A percentile compares a stretch with the other conserved stretches of the same genome.
phyloP scores from a whole-genome alignment of 2,113 vertebrate genomes.

The Oreochromis aureus region DNA sequence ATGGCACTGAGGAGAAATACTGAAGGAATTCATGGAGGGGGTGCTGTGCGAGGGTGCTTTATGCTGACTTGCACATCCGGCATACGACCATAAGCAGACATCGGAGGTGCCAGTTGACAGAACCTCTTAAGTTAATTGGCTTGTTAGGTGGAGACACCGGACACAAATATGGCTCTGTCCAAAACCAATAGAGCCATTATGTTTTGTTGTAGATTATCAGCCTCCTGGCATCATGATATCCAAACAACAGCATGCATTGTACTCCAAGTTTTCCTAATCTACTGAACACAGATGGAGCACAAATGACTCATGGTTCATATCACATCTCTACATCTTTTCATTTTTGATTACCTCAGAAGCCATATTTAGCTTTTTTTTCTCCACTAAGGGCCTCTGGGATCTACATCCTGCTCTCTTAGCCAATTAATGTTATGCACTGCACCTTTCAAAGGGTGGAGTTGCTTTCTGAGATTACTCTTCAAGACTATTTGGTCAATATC shows the following conservation, averaged over 20 bases:
- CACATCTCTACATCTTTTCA: slow-evolving; percentile 17
- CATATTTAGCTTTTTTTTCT: slow-evolving; percentile 34
- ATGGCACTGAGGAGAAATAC: slow-evolving; percentile 38
- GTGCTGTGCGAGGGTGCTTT: background rate
- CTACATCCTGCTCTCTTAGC: slow-evolving; percentile 3
- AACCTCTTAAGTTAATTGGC: slow-evolving; percentile 61
- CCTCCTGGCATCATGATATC: background rate
- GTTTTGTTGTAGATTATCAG: background rate
- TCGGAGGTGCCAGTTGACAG: slow-evolving; percentile 49
- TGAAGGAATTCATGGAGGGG: slow-evolving; percentile 29
- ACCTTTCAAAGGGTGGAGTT: slow-evolving; percentile 4
- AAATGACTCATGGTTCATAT: background rate
- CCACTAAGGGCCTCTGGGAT: slow-evolving; percentile 44
- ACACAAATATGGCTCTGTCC: slow-evolving; percentile 21
- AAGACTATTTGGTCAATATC: background rate
- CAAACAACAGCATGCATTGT: background rate
- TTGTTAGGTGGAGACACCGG: slow-evolving; percentile 48
- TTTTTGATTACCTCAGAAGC: slow-evolving; percentile 31
- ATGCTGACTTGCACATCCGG: slow-evolving; percentile 47
- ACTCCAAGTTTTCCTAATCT: background rate
- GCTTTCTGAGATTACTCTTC: slow-evolving; percentile 40
- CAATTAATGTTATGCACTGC: background rate
- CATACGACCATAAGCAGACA: slow-evolving; percentile 19
- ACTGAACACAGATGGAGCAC: background rate
- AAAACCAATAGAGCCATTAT: slow-evolving; percentile 42